Evolutionary conservation across 2,113 vertebrate species (phyloP).

Genomic region (Asarcornis scutulata): DNA sequence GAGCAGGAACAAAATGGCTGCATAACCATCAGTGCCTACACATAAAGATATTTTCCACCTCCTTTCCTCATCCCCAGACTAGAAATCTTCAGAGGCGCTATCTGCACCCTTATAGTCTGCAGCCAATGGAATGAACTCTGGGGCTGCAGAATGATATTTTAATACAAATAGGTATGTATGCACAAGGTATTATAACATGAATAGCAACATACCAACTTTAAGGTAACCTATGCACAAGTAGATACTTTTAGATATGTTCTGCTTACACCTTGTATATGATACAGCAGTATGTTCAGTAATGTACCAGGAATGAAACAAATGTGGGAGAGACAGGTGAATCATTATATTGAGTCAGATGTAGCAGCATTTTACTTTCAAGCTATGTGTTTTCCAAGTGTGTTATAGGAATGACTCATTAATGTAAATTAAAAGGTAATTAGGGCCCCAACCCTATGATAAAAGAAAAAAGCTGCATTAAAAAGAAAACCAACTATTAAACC

Average conservation of each 20-base stretch:
- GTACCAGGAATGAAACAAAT: neutral
- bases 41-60: neutral
- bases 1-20: neutral
- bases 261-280: neutral
- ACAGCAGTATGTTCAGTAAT: neutral
- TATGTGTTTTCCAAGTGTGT: neutral
- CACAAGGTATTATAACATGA: neutral
- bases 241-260: neutral
- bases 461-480: neutral
- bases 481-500: neutral
- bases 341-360: neutral
- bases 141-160: neutral
- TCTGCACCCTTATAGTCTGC: neutral
- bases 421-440: neutral
- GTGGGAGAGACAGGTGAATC: neutral
- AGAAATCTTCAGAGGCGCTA: neutral
- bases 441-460: neutral
- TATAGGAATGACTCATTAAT: neutral
- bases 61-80: too few relatives aligned
- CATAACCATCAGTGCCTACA: neutral
- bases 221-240: neutral
- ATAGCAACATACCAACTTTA: neutral
- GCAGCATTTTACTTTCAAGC: neutral
- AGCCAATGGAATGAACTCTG: neutral
- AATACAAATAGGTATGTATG: rapidly evolving